Evolutionary conservation across 2,888 invertebrate genomes (phyloP), one percentile per base, ranked within the genome.

Genomic region (Tortrix viridana): DNA sequence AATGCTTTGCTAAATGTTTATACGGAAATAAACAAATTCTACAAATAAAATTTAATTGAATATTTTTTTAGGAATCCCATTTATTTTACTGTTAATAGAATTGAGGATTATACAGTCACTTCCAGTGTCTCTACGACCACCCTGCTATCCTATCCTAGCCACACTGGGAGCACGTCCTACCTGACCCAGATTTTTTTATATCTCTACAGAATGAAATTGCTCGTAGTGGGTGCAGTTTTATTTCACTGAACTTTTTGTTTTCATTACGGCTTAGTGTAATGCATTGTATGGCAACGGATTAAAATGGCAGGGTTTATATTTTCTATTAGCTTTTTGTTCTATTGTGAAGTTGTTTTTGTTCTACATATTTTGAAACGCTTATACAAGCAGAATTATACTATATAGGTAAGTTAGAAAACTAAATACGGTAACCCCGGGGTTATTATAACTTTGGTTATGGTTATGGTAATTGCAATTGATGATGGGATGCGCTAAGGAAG

Each of bases 131-230:
- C 19, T 74, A 71, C 37, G 41, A 69, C 71, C 60, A 48, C 64
- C 62, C 71, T 71, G 71, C 73, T 71, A 75, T 75, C 75, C 79
- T n/a, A n/a, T n/a, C n/a, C 76, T 74, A 82, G 73, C 71, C 79
- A 78, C 75, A 71, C 75, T 76, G 74, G 73, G 67, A 69, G 68
- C 74, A 77, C 80, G 74, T 74, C 69, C 74, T 74, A 82, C 80
- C 83, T 88, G 89, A 90, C 90, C 90, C 76, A 89, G 85, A 87
- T 90, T 89, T 88, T n/a, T 88, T 90, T 89, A 89, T 89, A 85
- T 81, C 82, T 80, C 85, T 86, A 81, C 79, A 81, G 84, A 85
- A 89, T 87, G 87, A 89, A 90, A 90, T 89, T 89, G 89, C 85
- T 84, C 79, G 82, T 81, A 84, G 88, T 85, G 73, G 78, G 38